A percentile compares a stretch with the other conserved stretches of the same genome.
Evolutionary conservation across 2,113 vertebrate species (phyloP).

Genomic region (Phalacrocorax brasilianus): DNA sequence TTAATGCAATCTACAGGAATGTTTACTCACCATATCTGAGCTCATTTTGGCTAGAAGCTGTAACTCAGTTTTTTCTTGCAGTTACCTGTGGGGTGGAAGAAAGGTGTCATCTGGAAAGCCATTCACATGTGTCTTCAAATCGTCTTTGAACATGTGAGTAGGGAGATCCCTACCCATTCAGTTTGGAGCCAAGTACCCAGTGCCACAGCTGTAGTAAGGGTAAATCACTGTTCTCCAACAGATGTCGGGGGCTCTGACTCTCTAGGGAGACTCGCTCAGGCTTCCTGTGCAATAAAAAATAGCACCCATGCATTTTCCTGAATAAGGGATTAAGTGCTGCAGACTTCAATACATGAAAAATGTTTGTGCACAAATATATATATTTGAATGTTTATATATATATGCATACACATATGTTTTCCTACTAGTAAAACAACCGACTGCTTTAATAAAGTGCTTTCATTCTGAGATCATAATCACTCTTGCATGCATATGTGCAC

Average conservation of each 20-base stretch:
- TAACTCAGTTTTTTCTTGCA: not conserved
- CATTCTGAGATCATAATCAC: slow-evolving; percentile 38
- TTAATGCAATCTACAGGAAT: not conserved
- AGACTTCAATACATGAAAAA: not conserved
- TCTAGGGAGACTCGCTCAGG: not conserved
- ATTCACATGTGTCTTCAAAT: not conserved
- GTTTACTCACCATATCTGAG: not conserved
- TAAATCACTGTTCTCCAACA: not conserved
- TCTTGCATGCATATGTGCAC: slow-evolving; percentile 28
- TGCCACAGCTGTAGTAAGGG: not conserved
- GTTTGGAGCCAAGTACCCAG: not conserved
- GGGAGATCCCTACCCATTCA: not conserved
- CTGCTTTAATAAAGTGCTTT: slow-evolving; percentile 34
- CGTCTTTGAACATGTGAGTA: not conserved
- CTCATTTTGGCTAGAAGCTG: not conserved
- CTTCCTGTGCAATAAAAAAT: not conserved
- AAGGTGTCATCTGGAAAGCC: not conserved
- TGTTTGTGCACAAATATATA: not conserved
- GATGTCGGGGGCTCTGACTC: accelerated
- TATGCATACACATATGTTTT: not conserved
- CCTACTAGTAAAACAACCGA: not conserved
- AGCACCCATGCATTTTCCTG: not conserved
- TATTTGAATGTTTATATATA: not conserved
- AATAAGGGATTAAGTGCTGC: not conserved
- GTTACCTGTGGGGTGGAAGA: not conserved